Evolutionary conservation across 2,888 invertebrate genomes (phyloP).

Genomic region (Pterostichus madidus): DNA sequence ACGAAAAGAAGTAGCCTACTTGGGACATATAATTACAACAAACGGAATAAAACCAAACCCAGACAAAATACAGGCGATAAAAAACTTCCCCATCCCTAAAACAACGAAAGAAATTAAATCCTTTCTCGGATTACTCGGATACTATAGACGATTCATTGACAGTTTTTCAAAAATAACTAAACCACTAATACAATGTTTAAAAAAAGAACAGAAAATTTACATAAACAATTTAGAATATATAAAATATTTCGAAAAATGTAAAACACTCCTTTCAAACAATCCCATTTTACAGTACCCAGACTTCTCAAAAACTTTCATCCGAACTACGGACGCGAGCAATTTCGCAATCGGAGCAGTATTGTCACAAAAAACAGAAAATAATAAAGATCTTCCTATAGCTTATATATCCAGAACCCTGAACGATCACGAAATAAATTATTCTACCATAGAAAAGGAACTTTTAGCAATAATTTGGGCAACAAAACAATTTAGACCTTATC

Average conservation of each 20-base stretch:
- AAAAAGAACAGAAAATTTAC: too few relatives aligned
- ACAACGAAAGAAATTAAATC: too few relatives aligned
- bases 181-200: too few relatives aligned
- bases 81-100: too few relatives aligned
- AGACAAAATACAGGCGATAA: too few relatives aligned
- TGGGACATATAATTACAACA: conserved; percentile 72
- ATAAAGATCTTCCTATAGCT: conserved; percentile 29
- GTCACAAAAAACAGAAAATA: conserved; percentile 68
- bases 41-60: too few relatives aligned
- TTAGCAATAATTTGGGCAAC: conserved; percentile 55
- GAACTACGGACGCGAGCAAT: conserved; percentile 71
- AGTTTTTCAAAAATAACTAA: too few relatives aligned
- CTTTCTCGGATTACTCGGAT: too few relatives aligned
- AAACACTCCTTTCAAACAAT: conserved; percentile 66
- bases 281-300: conserved; percentile 71
- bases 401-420: too few relatives aligned
- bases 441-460: conserved; percentile 69
- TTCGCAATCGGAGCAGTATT: conserved; percentile 56
- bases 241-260: conserved; percentile 65
- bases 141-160: too few relatives aligned
- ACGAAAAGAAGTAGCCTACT: conserved; percentile 70
- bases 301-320: conserved; percentile 70
- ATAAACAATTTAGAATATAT: too few relatives aligned
- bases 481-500: conserved; percentile 70
- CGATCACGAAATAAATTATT: conserved; percentile 68